Conservation (phyloP, 1,140 invertebrate species). For the Rhagoletis pomonella region DNA sequence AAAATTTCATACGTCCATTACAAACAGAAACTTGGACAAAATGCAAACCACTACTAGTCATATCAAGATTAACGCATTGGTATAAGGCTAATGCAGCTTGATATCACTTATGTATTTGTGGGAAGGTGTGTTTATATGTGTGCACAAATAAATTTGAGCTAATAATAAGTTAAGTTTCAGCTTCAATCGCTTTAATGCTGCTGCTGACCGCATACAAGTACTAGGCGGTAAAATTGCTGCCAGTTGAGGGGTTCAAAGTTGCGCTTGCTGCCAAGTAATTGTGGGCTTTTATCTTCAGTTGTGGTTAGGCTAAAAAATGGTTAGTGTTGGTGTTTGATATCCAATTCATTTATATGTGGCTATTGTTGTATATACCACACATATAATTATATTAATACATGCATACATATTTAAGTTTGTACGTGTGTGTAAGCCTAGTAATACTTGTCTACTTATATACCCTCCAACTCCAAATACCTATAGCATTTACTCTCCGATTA, state of each 20-base stretch:
- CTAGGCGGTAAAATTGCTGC: no score
- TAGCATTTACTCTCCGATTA: no score
- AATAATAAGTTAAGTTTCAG: slow-evolving; percentile 41
- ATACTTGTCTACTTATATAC: no score
- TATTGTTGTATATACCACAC: background rate
- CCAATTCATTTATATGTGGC: background rate
- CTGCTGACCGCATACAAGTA: background rate
- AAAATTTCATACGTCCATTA: background rate
- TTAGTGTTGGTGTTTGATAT: background rate
- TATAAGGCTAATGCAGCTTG: background rate
- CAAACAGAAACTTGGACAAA: background rate
- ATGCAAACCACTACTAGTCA: background rate
- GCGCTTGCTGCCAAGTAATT: background rate
- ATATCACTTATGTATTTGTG: background rate
- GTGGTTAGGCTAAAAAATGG: background rate
- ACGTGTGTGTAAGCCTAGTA: background rate
- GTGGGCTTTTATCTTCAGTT: background rate
- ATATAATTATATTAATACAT: background rate
- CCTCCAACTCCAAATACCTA: no score
- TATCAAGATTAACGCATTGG: no score
- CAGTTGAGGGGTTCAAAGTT: background rate
- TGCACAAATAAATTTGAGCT: background rate
- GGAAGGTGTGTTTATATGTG: background rate
- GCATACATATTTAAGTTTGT: background rate
- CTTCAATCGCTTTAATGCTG: slow-evolving; percentile 7